phyloP scores from a whole-genome alignment of 2,113 vertebrate genomes.

The Nyctereutes procyonoides region DNA sequence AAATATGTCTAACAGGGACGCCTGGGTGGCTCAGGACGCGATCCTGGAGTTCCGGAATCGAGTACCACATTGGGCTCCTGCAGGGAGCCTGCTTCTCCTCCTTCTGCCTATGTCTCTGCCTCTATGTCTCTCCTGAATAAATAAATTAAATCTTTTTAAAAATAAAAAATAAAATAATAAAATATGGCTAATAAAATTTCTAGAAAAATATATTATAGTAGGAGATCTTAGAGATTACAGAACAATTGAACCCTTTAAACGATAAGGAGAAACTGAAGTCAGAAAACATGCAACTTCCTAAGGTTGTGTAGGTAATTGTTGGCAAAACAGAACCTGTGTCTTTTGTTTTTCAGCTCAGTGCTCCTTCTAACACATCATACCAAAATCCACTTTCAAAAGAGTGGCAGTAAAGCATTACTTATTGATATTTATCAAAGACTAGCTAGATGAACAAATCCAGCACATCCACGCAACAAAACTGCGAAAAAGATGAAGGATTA shows the following conservation, averaged over 20 bases:
- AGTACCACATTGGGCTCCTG: no score
- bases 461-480: background rate
- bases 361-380: background rate
- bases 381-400: background rate
- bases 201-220: constrained; percentile 3
- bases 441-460: background rate
- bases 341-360: background rate
- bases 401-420: constrained; percentile 7
- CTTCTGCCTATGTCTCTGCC: no score
- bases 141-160: no score
- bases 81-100: no score
- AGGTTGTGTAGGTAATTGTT: background rate
- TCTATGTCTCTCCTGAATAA: no score
- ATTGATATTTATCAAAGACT: background rate
- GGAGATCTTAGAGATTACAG: background rate
- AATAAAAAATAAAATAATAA: background rate
- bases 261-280: background rate
- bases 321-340: background rate
- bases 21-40: no score
- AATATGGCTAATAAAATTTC: background rate
- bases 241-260: background rate
- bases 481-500: background rate
- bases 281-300: background rate
- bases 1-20: background rate
- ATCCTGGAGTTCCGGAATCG: no score